Evolutionary conservation across 2,797 vertebrate genomes (phyloP), one percentile per base, ranked within the genome.

Genomic region (Chiroxiphia lanceolata): DNA sequence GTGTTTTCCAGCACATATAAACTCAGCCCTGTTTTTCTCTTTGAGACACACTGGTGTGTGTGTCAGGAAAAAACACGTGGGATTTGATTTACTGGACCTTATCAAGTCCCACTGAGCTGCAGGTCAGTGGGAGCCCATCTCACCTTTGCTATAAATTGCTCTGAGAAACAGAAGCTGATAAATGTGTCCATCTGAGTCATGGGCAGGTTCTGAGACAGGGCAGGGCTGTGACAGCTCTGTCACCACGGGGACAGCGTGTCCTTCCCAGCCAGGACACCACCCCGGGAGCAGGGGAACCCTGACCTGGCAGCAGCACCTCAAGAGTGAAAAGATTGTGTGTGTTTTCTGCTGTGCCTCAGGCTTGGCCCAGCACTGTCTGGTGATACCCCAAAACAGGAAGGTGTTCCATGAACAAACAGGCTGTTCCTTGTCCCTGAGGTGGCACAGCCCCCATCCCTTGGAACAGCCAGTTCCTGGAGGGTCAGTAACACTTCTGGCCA

Each of bases 401-500:
- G 61, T 53, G 26, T 59, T 59, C 26, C 44, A 14, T 27, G 57
- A 44, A 57, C 63, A 8, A 53, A 10, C 48, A 47, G 38, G n/a
- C 47, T 51, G 9, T 71, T 38, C 40, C 45, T 1, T 0, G 5
- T 60, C 60, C 50, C 3, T 4, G 16, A 4, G 2, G 18, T 13
- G 14, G 14, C n/a, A 17, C 63, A 6, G 71, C 77, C 23, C 38
- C 6, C 25, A 0, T 29, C 16, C 53, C 60, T n/a, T 0, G 9
- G 44, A 53, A 21, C 81, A 33, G 50, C 50, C 54, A 1, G 3
- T 31, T 13, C 80, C 22, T 13, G 6, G 17, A 21, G 33, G 64
- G 33, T 40, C 71, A 19, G 45, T 25, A 31, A 11, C 8, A 3
- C 75, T 3, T 0, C 33, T 22, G 17, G 56, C 8, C n/a, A 11